phyloP scores from a whole-genome alignment of 2,113 vertebrate species.

The Caranx ignobilis region DNA sequence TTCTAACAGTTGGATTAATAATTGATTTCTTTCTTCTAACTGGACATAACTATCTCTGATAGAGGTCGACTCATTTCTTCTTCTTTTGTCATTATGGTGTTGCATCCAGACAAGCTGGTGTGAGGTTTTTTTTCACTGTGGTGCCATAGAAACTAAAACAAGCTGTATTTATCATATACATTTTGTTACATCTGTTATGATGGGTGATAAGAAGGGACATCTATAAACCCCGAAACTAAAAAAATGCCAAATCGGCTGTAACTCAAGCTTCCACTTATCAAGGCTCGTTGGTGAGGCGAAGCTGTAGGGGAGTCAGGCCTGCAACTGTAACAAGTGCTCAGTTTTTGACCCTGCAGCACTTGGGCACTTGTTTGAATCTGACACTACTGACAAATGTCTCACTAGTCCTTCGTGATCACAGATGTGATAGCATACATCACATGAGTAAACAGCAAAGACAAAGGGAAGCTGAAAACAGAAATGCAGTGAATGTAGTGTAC shows the following conservation, averaged over 20 bases:
- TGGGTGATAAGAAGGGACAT: neutral
- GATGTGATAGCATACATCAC: neutral
- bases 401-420: conserved; percentile 17
- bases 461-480: neutral
- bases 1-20: neutral
- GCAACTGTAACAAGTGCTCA: conserved; percentile 46
- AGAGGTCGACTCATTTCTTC: neutral
- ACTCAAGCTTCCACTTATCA: neutral
- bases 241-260: neutral
- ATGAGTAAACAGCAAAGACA: neutral
- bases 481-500: neutral
- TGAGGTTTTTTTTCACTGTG: too few species aligned
- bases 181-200: too few species aligned
- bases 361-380: conserved; percentile 55
- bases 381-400: conserved; percentile 46
- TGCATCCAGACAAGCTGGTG: too few species aligned
- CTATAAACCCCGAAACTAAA: neutral
- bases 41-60: neutral
- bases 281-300: conserved; percentile 24
- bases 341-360: conserved; percentile 34
- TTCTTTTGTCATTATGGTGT: too few species aligned
- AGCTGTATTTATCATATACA: too few species aligned
- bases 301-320: conserved; percentile 47
- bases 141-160: too few species aligned
- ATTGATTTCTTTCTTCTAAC: too few species aligned